These are phyloP conservation scores for Melanotaenia parkinsoni DNA, from an alignment of 2,797 vertebrate species.

Conservation along the genomic window DNA sequence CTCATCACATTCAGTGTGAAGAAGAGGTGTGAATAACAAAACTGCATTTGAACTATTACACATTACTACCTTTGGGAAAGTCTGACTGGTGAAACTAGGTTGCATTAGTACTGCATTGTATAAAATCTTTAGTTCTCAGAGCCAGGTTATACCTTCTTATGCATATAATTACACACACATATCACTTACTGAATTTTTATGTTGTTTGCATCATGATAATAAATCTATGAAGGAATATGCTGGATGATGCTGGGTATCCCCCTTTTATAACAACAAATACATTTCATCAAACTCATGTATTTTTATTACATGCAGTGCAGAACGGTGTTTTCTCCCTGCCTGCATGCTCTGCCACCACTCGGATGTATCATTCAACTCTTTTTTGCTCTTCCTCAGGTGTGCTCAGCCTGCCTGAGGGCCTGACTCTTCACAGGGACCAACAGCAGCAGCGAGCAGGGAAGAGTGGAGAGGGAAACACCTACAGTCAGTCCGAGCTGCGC, in stretches of 20 bases:
- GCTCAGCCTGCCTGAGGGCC: constrained; percentile 93
- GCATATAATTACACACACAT: constrained; percentile 5
- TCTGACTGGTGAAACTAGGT: constrained; percentile 36
- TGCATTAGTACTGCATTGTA: constrained; percentile 25
- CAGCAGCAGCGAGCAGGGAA: constrained; percentile 87
- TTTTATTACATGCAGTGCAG: no score
- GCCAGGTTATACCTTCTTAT: constrained; percentile 8
- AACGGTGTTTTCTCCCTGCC: neutral
- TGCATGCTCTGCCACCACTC: neutral
- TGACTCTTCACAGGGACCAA: constrained; percentile 89
- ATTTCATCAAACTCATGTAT: no score
- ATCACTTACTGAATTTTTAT: constrained; percentile 1
- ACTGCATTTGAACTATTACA: constrained; percentile 43
- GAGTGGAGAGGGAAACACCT: constrained; percentile 88
- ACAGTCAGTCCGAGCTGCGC: constrained; percentile 93
- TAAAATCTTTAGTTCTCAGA: constrained; percentile 13
- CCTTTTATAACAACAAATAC: neutral
- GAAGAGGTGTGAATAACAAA: constrained; percentile 47
- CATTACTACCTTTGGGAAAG: constrained; percentile 42
- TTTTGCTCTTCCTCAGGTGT: constrained; percentile 82
- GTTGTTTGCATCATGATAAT: constrained; percentile 6
- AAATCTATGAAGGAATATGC: constrained; percentile 8
- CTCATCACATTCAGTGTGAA: constrained; percentile 37
- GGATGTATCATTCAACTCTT: neutral
- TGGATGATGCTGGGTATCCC: neutral